Percentiles rank a stretch among this genome's conserved stretches.
Evolutionary conservation across 2,113 vertebrate genomes (phyloP).

Genomic region (Onychorhynchus coronatus): DNA sequence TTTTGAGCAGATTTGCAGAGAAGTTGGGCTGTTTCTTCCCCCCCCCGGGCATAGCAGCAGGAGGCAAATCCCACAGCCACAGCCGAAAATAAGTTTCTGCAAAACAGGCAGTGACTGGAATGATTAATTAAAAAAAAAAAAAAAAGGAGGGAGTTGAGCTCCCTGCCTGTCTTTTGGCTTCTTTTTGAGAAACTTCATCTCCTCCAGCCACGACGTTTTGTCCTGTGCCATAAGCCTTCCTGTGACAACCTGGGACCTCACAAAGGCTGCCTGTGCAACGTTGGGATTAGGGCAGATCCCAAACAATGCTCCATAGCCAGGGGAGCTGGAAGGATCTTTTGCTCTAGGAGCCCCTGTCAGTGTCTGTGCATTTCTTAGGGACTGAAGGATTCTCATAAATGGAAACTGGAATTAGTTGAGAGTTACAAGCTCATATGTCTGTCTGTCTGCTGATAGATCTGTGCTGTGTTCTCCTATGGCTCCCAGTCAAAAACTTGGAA

Average conservation of each 20-base stretch:
- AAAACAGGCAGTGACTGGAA: conserved; percentile 6
- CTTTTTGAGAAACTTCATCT: not conserved
- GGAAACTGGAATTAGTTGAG: not conserved
- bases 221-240: fast-evolving
- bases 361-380: not conserved
- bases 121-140: not conserved
- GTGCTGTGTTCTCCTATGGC: not conserved
- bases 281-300: not conserved
- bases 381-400: not conserved
- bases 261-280: not conserved
- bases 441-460: not conserved
- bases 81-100: not conserved
- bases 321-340: not conserved
- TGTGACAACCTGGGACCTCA: not conserved
- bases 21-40: not conserved
- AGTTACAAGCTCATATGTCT: not conserved
- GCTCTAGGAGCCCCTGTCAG: not conserved
- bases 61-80: not conserved
- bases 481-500: not conserved
- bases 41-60: not conserved
- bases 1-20: not conserved
- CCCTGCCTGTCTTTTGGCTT: not conserved
- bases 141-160: not conserved
- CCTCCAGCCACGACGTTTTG: fast-evolving
- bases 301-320: not conserved